These are phyloP conservation scores for Ctenicera cuprea DNA, from an alignment of 2,888 invertebrate genomes.

Conservation along the genomic window DNA sequence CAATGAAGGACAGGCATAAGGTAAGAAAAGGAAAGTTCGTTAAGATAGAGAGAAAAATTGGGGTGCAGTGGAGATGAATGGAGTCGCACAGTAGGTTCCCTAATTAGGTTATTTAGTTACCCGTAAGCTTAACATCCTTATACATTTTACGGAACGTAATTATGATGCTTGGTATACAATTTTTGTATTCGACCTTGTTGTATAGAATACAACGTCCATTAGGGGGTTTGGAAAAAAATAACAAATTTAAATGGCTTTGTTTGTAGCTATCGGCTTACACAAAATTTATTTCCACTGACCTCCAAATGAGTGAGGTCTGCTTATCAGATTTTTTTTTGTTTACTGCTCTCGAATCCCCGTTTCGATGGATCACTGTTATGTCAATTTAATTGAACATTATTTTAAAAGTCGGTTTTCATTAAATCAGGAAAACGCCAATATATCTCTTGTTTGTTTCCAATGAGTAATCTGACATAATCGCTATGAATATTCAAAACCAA, in stretches of 20 bases:
- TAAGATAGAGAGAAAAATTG: no score
- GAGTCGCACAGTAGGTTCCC: no score
- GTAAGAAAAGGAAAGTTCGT: conserved; percentile 70
- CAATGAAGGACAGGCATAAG: conserved; percentile 95
- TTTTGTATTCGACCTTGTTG: not conserved
- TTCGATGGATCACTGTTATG: conserved; percentile 1
- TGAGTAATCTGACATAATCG: not conserved
- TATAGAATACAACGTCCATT: not conserved
- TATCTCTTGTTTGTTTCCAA: conserved; percentile 5
- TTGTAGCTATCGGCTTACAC: conserved; percentile 14
- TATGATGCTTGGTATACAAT: not conserved
- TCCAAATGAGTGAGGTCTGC: conserved; percentile 18
- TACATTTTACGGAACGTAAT: no score
- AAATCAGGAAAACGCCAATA: conserved; percentile 22
- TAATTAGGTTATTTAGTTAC: no score
- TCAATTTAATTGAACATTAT: conserved; percentile 34
- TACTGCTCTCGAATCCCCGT: conserved; percentile 15
- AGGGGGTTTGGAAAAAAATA: not conserved
- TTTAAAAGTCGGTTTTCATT: conserved; percentile 39
- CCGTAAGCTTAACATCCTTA: no score
- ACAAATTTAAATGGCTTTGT: conserved; percentile 23
- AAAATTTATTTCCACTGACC: conserved; percentile 26
- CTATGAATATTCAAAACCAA: not conserved
- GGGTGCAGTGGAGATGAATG: no score
- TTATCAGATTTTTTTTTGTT: conserved; percentile 31